These are phyloP conservation scores for Stichodactyla helianthus DNA, from an alignment of 64 coral and sea anemone genomes.

Conservation along the genomic window DNA sequence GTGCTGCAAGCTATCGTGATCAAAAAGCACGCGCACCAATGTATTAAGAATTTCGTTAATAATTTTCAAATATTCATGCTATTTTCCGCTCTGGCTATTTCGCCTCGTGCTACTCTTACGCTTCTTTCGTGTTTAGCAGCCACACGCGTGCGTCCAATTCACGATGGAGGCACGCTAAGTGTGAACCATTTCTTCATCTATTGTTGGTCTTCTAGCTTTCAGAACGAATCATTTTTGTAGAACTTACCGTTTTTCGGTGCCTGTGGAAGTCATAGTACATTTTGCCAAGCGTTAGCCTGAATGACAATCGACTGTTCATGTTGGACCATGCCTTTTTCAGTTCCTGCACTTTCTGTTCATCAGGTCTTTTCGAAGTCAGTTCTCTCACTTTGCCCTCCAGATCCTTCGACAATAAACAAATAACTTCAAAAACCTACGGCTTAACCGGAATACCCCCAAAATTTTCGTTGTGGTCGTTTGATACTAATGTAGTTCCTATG, in stretches of 20 bases:
- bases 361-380: constrained; percentile 52
- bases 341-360: constrained; percentile 62
- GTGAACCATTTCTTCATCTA: background rate
- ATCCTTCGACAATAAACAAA: constrained; percentile 29
- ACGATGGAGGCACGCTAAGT: background rate
- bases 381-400: constrained; percentile 30
- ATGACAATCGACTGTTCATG: constrained; percentile 51
- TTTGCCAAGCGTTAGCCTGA: constrained; percentile 74
- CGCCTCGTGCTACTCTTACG: too few species aligned
- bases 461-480: too few species aligned
- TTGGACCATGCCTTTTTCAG: constrained; percentile 57
- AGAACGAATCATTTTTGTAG: background rate
- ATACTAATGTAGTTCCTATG: too few species aligned
- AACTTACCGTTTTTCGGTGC: constrained; percentile 74
- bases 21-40: too few species aligned
- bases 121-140: too few species aligned
- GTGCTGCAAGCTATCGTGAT: too few species aligned
- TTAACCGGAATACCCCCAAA: too few species aligned
- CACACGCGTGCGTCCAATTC: too few species aligned
- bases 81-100: too few species aligned
- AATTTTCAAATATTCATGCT: too few species aligned
- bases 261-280: constrained; percentile 87
- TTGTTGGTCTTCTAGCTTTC: too few species aligned
- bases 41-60: too few species aligned
- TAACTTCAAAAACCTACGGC: background rate